A percentile compares a stretch with the other conserved stretches of the same genome.
These are phyloP conservation scores for Lasioglossum oenotherae DNA, from an alignment of 2,888 invertebrate genomes.

Conservation along the genomic window DNA sequence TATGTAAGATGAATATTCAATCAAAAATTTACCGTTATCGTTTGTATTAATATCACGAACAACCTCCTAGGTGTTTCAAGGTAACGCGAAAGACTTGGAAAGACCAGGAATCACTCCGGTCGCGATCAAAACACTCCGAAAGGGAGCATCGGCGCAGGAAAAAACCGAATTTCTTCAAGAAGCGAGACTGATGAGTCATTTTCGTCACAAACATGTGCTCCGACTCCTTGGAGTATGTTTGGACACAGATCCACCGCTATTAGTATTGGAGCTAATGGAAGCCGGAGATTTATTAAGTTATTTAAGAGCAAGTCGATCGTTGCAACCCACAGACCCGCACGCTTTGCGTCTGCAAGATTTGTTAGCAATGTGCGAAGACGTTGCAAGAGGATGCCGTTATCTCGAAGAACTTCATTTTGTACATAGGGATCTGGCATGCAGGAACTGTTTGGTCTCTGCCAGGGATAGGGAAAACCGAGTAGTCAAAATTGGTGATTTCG, in stretches of 20 bases:
- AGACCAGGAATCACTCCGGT: constrained; percentile 89
- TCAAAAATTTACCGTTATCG: neutral
- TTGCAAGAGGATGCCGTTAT: constrained; percentile 97
- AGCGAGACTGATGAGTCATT: constrained; percentile 98
- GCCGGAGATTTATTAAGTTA: constrained; percentile 97
- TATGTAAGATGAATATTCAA: constrained; percentile 41
- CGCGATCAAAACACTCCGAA: constrained; percentile 97
- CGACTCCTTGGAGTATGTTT: constrained; percentile 97
- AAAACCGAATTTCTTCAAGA: constrained; percentile 98
- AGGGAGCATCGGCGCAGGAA: constrained; percentile 95
- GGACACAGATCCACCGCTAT: constrained; percentile 96
- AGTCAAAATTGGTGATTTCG: constrained; percentile 99
- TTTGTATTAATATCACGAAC: neutral
- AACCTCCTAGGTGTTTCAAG: constrained; percentile 90
- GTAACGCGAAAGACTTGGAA: constrained; percentile 90
- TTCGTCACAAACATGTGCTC: constrained; percentile 98
- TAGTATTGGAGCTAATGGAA: constrained; percentile 99
- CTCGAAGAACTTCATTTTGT: constrained; percentile 99
- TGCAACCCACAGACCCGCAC: constrained; percentile 87
- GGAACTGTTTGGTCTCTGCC: constrained; percentile 96
- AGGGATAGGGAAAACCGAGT: constrained; percentile 89
- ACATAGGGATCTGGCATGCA: constrained; percentile 97
- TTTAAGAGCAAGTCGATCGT: constrained; percentile 92
- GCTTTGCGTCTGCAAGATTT: constrained; percentile 93
- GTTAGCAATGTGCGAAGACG: constrained; percentile 97